Percentiles rank a stretch among this genome's conserved stretches.
phyloP scores from a whole-genome alignment of 2,888 invertebrate species.

The Standfussiana lucernea region DNA sequence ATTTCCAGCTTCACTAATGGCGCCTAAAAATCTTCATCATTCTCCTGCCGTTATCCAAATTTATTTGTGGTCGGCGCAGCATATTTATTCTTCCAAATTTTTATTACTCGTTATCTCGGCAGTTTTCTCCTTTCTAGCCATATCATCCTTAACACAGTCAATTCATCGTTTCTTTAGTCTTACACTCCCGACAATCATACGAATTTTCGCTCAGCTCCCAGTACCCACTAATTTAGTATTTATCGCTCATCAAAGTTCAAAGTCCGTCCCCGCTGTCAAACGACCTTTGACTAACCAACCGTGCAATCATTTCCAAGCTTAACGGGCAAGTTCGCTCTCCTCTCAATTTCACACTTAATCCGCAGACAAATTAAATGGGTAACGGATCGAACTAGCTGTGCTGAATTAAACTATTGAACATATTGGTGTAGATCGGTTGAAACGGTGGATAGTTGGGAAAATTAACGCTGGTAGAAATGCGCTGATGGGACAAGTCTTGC shows the following conservation, averaged over 20 bases:
- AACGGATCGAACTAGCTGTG: conserved; percentile 38
- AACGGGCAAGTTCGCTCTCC: conserved; percentile 49
- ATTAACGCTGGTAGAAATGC: not conserved
- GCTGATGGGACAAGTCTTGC: not conserved
- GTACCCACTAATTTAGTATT: not conserved
- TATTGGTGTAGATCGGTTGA: not conserved
- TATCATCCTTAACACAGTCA: too few relatives aligned
- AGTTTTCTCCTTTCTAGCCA: too few relatives aligned
- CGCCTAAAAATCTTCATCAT: too few relatives aligned
- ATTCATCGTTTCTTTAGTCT: too few relatives aligned
- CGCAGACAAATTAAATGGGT: conserved; percentile 36
- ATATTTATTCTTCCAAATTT: too few relatives aligned
- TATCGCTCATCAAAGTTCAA: conserved; percentile 46
- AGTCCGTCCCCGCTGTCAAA: conserved; percentile 34
- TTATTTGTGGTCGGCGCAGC: too few relatives aligned
- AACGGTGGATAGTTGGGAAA: not conserved
- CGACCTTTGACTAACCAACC: conserved; percentile 54
- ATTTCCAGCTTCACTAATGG: not conserved
- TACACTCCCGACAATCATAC: not conserved
- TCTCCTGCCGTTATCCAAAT: too few relatives aligned
- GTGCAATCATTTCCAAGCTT: conserved; percentile 36
- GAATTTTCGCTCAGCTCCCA: not conserved
- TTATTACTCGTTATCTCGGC: too few relatives aligned
- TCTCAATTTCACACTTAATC: conserved; percentile 60
- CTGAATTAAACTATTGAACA: conserved; percentile 6